Base-by-base conservation (phyloP, 1,140 invertebrate species). In the Cyrtorhinus lividipennis region DNA sequence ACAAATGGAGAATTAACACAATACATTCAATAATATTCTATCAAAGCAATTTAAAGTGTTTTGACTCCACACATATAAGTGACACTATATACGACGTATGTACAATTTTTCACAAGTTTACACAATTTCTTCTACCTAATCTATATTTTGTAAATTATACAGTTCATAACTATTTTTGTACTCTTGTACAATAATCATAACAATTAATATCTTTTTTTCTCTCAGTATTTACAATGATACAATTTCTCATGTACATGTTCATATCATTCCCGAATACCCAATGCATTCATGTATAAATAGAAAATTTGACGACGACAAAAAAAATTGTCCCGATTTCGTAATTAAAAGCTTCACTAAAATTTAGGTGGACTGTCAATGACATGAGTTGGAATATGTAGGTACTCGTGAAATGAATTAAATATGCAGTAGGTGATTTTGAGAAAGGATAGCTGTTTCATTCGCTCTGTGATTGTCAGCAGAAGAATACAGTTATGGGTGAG, bases 161-260 rank as follows among this genome's bases (percentile, higher is more conserved):
- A 53, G 48, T 53, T 53, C 18, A 53, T 53, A 53, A 53, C 48
- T 53, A 53, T 53, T 13, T 53, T 53, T 53, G 48, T 53, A 53
- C 48, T 53, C 48, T 53, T 53, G 48, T 53, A 53, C 48, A 53
- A 53, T 22, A 53, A 13, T 12, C 10, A 53, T 53, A 53, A 53
- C 48, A 53, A 53, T 53, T 53, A 22, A 53, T 53, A 53, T 53
- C 20, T 10, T 53, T 20, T 53, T 20, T 53, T 22, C 20, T 53
- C 48, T 53, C 48, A 53, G 48, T 53, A 53, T 53, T 53, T 53
- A 53, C 48, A 53, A 15, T 10, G 48, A 53, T 53, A 53, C 48
- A 22, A 5, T 53, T 12, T 22, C 20, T 5, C 8, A 53, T 53
- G 12, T 15, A 12, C 5, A 53, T 53, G 5, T 53, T 20, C 18